phyloP scores from a whole-genome alignment of 2,113 vertebrate genomes.

The Glaucidium brasilianum region DNA sequence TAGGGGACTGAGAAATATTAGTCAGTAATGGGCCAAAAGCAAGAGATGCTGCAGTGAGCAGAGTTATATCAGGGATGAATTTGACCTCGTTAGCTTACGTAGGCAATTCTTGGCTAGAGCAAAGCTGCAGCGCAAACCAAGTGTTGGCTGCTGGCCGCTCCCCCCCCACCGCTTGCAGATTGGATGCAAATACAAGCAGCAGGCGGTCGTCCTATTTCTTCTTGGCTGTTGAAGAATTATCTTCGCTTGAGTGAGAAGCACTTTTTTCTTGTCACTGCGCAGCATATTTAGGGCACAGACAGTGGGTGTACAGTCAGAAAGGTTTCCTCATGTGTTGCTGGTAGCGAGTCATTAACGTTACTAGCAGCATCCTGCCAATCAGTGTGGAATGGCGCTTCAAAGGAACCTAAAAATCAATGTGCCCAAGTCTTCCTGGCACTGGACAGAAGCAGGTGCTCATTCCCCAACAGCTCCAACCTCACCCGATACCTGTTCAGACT shows the following conservation, averaged over 20 bases:
- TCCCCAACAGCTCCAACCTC: neutral
- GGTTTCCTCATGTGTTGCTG: neutral
- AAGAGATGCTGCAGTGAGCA: neutral
- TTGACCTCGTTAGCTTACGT: neutral
- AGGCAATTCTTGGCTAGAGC: neutral
- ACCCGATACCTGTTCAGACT: neutral
- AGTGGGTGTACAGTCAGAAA: neutral
- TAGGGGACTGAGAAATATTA: neutral
- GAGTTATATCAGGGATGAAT: neutral
- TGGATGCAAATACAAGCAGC: neutral
- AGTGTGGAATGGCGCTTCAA: neutral
- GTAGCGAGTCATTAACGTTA: fast-evolving
- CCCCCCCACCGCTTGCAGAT: neutral
- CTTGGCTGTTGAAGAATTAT: neutral
- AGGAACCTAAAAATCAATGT: neutral
- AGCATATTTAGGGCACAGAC: neutral
- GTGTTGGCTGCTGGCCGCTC: neutral
- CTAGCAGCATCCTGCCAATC: neutral
- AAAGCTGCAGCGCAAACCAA: neutral
- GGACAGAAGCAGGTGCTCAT: fast-evolving
- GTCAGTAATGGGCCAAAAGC: neutral
- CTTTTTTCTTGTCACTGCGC: neutral
- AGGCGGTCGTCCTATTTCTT: neutral
- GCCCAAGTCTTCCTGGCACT: neutral
- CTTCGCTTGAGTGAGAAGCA: neutral